Evolutionary conservation across 1,140 invertebrate genomes (phyloP).

Genomic region (Aleiodes sp.): DNA sequence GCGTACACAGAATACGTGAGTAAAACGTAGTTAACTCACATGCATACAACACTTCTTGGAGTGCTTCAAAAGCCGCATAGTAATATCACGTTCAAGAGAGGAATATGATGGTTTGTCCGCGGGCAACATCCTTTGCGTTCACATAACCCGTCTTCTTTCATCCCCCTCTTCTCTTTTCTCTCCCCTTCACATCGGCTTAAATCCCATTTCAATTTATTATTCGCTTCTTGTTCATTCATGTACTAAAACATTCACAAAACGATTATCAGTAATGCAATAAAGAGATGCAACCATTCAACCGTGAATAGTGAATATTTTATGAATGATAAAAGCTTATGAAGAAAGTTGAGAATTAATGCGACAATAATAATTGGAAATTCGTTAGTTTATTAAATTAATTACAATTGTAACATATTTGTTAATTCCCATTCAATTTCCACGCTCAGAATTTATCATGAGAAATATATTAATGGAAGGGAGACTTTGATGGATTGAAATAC

Average conservation of each 20-base stretch:
- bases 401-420: too few relatives aligned
- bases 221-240: neutral
- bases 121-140: slow-evolving; percentile 5
- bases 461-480: too few relatives aligned
- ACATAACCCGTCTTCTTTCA: neutral
- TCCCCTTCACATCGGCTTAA: neutral
- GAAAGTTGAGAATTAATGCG: too few relatives aligned
- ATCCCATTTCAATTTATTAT: slow-evolving; percentile 11
- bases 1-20: neutral
- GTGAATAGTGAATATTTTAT: too few relatives aligned
- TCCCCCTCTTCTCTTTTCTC: too few relatives aligned
- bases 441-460: too few relatives aligned
- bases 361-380: too few relatives aligned
- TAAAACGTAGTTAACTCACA: neutral
- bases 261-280: neutral
- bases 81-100: slow-evolving; percentile 9
- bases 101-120: slow-evolving; percentile 15
- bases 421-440: too few relatives aligned
- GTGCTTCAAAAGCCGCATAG: slow-evolving; percentile 8
- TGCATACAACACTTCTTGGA: neutral
- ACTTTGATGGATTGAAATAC: too few relatives aligned
- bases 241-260: neutral
- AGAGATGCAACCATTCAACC: neutral
- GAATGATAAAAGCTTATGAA: too few relatives aligned
- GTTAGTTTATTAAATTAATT: too few relatives aligned